Percentiles rank a stretch among this genome's conserved stretches.
These are phyloP conservation scores for Poecilia wingei DNA, from an alignment of 2,797 vertebrate species.

Conservation along the genomic window DNA sequence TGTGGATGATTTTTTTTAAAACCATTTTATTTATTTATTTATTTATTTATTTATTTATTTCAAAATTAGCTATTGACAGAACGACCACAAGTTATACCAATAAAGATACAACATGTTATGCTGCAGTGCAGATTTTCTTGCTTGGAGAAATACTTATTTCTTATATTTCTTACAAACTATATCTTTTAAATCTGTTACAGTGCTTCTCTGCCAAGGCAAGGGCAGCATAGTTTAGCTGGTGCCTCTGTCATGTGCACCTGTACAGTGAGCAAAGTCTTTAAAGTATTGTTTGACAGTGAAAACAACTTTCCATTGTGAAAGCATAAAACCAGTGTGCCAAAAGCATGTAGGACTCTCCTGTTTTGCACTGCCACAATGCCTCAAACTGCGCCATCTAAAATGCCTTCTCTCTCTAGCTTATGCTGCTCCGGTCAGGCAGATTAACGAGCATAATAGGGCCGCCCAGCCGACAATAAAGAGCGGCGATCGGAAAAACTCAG, in stretches of 20 bases:
- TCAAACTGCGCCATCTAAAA: not conserved
- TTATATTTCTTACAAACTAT: constrained; percentile 13
- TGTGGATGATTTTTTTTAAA: not conserved
- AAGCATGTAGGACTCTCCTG: too few relatives aligned
- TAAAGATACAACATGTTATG: not conserved
- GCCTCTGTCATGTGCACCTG: not conserved
- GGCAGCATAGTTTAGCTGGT: not conserved
- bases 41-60: too few relatives aligned
- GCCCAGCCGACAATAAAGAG: too few relatives aligned
- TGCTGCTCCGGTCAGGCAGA: too few relatives aligned
- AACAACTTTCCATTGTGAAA: not conserved
- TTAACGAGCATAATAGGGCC: too few relatives aligned
- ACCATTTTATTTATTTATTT: too few relatives aligned
- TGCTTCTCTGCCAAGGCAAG: not conserved
- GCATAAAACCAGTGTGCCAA: not conserved
- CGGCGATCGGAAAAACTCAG: too few relatives aligned
- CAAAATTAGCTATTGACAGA: constrained; percentile 2
- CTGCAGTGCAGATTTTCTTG: constrained; percentile 12
- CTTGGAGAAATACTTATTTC: constrained; percentile 2
- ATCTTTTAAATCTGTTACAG: not conserved
- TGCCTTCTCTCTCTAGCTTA: not conserved
- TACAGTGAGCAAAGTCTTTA: not conserved
- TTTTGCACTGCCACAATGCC: too few relatives aligned
- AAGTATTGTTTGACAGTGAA: not conserved
- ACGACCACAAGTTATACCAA: constrained; percentile 8